A percentile compares a stretch with the other conserved stretches of the same genome.
phyloP scores from a whole-genome alignment of 2,888 invertebrate species.

The Lissocephala sabroskyi region DNA sequence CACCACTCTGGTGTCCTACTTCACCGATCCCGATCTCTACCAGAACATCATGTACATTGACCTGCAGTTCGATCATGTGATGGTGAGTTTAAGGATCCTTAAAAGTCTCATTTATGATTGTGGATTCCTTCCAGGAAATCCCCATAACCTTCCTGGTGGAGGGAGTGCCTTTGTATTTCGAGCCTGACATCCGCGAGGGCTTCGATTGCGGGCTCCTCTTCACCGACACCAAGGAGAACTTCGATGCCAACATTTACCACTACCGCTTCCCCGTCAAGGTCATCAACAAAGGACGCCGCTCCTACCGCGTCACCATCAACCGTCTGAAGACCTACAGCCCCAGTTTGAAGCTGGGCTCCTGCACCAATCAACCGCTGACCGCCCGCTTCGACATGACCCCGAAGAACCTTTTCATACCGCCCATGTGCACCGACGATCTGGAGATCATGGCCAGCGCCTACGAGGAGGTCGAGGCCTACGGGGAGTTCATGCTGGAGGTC shows the following conservation, averaged over 20 bases:
- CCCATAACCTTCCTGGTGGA: constrained; percentile 55
- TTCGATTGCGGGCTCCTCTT: constrained; percentile 51
- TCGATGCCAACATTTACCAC: constrained; percentile 23
- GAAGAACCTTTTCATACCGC: constrained; percentile 33
- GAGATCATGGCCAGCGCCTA: constrained; percentile 43
- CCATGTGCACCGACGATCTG: constrained; percentile 22
- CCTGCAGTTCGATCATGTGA: constrained; percentile 40
- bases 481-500: constrained; percentile 51
- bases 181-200: constrained; percentile 51
- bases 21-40: constrained; percentile 58
- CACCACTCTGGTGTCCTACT: constrained; percentile 44
- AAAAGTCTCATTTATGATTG: neutral
- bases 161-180: constrained; percentile 60
- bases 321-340: constrained; percentile 35
- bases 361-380: constrained; percentile 25
- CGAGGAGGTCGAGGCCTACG: constrained; percentile 31
- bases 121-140: constrained; percentile 38
- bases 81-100: constrained; percentile 26
- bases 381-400: constrained; percentile 50
- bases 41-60: constrained; percentile 50
- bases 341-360: neutral
- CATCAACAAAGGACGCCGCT: constrained; percentile 50
- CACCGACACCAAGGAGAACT: constrained; percentile 38
- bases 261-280: constrained; percentile 42
- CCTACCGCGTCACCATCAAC: constrained; percentile 53